Conservation (phyloP, 2,113 vertebrate genomes). For the Alaudala cheleensis region DNA sequence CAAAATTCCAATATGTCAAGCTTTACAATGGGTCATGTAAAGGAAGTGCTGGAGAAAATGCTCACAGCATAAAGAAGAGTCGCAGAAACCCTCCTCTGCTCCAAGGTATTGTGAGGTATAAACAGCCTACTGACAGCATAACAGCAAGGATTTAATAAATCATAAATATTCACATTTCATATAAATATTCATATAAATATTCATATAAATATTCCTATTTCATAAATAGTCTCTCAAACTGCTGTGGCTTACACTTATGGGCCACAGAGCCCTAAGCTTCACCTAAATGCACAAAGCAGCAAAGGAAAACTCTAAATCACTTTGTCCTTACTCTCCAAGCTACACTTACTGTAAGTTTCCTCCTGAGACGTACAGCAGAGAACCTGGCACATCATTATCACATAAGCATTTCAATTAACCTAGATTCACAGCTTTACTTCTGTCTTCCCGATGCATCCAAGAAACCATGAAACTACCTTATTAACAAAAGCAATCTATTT, state of each 20-base stretch:
- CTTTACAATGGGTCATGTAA: neutral
- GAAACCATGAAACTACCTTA: neutral
- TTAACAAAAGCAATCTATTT: neutral
- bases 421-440: neutral
- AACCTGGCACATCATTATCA: slow-evolving; percentile 1
- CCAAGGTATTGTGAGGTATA: neutral
- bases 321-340: neutral
- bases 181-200: too few species aligned
- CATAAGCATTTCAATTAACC: slow-evolving; percentile 11
- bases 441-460: neutral
- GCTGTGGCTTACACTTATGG: neutral
- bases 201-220: too few species aligned
- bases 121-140: neutral
- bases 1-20: neutral
- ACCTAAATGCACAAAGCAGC: neutral
- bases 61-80: neutral
- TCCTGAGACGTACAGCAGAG: neutral
- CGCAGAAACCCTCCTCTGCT: neutral
- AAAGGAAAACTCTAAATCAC: neutral
- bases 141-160: neutral
- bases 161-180: too few species aligned
- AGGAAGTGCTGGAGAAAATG: neutral
- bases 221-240: neutral
- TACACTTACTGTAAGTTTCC: neutral
- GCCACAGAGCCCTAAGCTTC: neutral